Evolutionary conservation across 2,797 vertebrate genomes (phyloP).

Genomic region (Labeo calbasu): DNA sequence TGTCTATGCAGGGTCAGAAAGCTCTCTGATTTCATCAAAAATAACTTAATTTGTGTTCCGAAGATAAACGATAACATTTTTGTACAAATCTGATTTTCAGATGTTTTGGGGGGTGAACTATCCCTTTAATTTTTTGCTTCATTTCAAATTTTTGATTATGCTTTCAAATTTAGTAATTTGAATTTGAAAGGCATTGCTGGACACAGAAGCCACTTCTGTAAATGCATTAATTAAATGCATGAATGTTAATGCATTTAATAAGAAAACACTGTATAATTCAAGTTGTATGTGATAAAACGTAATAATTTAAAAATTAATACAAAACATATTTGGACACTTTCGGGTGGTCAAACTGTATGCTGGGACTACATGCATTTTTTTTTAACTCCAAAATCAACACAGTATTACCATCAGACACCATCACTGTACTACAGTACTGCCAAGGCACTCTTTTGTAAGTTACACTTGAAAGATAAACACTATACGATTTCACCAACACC

Average conservation of each 20-base stretch:
- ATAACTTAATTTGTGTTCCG: too few relatives aligned
- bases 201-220: background rate
- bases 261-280: background rate
- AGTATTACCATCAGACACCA: background rate
- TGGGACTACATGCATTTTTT: background rate
- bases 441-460: background rate
- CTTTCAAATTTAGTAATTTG: background rate
- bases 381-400: background rate
- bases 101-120: too few relatives aligned
- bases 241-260: background rate
- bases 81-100: too few relatives aligned
- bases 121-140: background rate
- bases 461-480: background rate
- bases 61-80: too few relatives aligned
- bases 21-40: too few relatives aligned
- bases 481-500: constrained; percentile 10
- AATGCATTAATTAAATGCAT: background rate
- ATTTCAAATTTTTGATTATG: background rate
- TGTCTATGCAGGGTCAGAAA: too few relatives aligned
- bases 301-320: background rate
- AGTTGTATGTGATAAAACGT: background rate
- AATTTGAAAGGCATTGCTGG: background rate
- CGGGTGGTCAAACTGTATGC: background rate
- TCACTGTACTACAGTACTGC: background rate
- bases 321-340: background rate